phyloP scores from a whole-genome alignment of 2,797 vertebrate species.

The Synaphobranchus kaupii region DNA sequence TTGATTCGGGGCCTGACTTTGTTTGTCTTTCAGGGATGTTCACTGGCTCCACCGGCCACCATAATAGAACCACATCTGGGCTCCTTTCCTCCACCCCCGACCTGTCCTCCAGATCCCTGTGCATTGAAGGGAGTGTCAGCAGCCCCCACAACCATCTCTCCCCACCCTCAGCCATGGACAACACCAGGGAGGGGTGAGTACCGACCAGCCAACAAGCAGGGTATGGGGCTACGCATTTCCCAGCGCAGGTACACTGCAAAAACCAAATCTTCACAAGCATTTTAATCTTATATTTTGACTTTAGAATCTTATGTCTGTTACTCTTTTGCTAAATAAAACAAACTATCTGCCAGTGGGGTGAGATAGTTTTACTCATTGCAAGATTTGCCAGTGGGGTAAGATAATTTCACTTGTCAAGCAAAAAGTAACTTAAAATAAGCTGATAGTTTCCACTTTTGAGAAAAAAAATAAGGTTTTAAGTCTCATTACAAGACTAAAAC shows the following conservation, averaged over 20 bases:
- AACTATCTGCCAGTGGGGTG: too few relatives aligned
- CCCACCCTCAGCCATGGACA: slow-evolving; percentile 76
- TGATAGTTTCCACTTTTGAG: too few relatives aligned
- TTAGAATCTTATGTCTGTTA: too few relatives aligned
- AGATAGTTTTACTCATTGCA: too few relatives aligned
- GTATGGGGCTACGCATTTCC: neutral
- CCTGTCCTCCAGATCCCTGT: slow-evolving; percentile 76
- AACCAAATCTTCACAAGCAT: too few relatives aligned
- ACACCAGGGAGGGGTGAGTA: slow-evolving; percentile 84
- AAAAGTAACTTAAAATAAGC: too few relatives aligned
- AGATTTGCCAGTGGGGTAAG: too few relatives aligned
- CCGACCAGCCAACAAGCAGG: neutral
- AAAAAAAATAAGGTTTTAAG: too few relatives aligned
- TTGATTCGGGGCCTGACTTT: slow-evolving; percentile 61
- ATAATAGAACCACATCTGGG: slow-evolving; percentile 75
- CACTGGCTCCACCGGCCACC: slow-evolving; percentile 77
- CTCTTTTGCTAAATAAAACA: too few relatives aligned
- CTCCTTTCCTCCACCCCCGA: slow-evolving; percentile 76
- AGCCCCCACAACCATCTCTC: slow-evolving; percentile 84
- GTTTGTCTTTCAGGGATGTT: slow-evolving; percentile 88
- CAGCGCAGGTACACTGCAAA: neutral
- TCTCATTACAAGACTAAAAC: too few relatives aligned
- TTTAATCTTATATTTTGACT: too few relatives aligned
- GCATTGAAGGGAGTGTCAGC: slow-evolving; percentile 77
- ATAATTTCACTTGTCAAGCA: too few relatives aligned